A percentile compares a stretch with the other conserved stretches of the same genome.
These are phyloP conservation scores for Chloroceryle inda DNA, from an alignment of 2,797 vertebrate genomes.

Conservation along the genomic window DNA sequence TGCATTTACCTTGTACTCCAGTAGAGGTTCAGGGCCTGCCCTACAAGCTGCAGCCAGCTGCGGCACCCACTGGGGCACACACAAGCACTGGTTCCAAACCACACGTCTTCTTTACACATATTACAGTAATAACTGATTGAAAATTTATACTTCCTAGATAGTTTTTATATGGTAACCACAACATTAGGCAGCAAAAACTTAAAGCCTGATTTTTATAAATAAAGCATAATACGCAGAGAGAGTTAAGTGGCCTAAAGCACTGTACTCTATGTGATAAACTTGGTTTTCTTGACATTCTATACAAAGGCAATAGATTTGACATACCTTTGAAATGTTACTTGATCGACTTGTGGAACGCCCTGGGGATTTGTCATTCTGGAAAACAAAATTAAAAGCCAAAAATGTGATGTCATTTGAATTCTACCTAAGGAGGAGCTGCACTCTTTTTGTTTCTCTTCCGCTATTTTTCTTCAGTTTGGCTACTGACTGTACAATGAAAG, in stretches of 20 bases:
- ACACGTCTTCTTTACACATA: neutral
- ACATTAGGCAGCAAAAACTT: neutral
- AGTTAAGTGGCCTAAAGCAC: neutral
- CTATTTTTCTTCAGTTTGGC: neutral
- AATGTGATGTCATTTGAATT: neutral
- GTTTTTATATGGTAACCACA: neutral
- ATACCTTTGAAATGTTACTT: constrained; percentile 97
- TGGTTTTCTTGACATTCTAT: neutral
- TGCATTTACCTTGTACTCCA: too few species aligned
- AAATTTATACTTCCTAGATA: neutral
- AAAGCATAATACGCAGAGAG: neutral
- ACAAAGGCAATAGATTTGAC: constrained; percentile 33
- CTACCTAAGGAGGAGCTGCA: neutral
- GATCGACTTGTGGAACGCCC: constrained; percentile 92
- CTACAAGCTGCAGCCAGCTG: too few species aligned
- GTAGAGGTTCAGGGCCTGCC: too few species aligned
- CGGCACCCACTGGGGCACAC: too few species aligned
- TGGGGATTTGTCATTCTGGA: constrained; percentile 90
- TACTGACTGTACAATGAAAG: neutral
- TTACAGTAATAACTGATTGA: neutral
- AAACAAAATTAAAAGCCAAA: constrained; percentile 70
- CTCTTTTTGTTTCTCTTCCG: neutral
- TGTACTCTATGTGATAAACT: neutral
- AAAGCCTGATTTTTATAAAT: neutral
- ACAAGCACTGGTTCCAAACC: too few species aligned